phyloP scores from a whole-genome alignment of 2,113 vertebrate species.

The Neotoma lepida region DNA sequence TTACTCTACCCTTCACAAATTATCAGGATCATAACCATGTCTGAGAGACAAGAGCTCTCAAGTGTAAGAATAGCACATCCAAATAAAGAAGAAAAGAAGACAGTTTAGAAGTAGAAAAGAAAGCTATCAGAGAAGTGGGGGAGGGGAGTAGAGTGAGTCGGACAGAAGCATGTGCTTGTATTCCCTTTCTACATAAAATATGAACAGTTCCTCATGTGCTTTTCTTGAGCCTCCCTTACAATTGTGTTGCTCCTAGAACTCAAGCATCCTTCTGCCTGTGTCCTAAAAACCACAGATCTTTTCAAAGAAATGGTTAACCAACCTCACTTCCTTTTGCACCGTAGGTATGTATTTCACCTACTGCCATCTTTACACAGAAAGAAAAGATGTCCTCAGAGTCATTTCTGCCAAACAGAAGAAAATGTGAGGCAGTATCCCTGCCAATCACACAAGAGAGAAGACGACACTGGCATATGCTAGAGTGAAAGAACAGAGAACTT shows the following conservation, averaged over 20 bases:
- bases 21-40: not conserved
- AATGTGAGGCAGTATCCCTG: conserved; percentile 71
- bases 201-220: not conserved
- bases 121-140: not conserved
- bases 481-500: not conserved
- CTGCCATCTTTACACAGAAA: conserved; percentile 83
- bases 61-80: not conserved
- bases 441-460: not conserved
- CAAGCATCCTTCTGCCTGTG: not conserved
- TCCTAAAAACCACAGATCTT: not conserved
- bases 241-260: not conserved
- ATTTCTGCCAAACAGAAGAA: conserved; percentile 81
- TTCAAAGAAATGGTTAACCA: not conserved
- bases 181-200: not conserved
- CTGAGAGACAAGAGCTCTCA: not conserved
- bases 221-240: not conserved
- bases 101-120: not conserved
- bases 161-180: not conserved
- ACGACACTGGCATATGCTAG: not conserved
- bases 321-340: conserved; percentile 68
- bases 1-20: conserved; percentile 21
- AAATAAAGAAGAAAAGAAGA: not conserved
- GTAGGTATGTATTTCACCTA: conserved; percentile 86
- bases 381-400: conserved; percentile 77
- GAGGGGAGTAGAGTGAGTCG: not conserved